Conservation (phyloP, 2,888 invertebrate species). For the Cheiracanthium punctorium region DNA sequence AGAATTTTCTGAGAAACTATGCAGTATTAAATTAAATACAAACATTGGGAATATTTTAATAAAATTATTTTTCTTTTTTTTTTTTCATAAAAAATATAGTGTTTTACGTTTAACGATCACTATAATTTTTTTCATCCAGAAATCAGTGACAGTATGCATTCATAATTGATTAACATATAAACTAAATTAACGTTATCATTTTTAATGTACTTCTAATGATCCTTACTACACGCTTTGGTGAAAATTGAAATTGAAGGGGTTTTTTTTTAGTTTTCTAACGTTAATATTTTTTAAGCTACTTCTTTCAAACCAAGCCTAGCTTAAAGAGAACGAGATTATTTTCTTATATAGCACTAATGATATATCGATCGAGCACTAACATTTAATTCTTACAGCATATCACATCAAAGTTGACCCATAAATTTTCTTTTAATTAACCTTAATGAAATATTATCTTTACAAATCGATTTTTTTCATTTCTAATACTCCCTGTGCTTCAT, state of each 20-base stretch:
- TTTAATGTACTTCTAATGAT: conserved; percentile 67
- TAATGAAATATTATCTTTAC: conserved; percentile 65
- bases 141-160: conserved; percentile 59
- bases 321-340: conserved; percentile 49
- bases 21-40: too few relatives aligned
- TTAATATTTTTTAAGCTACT: conserved; percentile 40
- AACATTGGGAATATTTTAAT: too few relatives aligned
- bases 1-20: too few relatives aligned
- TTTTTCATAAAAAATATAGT: background rate
- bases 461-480: conserved; percentile 18
- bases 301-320: conserved; percentile 37
- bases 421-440: conserved; percentile 65
- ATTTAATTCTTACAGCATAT: conserved; percentile 62
- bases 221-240: conserved; percentile 17
- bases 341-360: conserved; percentile 61
- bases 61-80: too few relatives aligned
- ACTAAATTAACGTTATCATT: conserved; percentile 69
- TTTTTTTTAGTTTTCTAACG: conserved; percentile 35
- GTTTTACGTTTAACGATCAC: conserved; percentile 47
- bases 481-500: too few relatives aligned
- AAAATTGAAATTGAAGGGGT: conserved; percentile 19
- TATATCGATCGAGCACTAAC: conserved; percentile 56
- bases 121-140: conserved; percentile 43
- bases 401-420: conserved; percentile 62
- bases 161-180: conserved; percentile 68